Conservation (phyloP, 1,140 invertebrate genomes). For the Drosophila parvula region DNA sequence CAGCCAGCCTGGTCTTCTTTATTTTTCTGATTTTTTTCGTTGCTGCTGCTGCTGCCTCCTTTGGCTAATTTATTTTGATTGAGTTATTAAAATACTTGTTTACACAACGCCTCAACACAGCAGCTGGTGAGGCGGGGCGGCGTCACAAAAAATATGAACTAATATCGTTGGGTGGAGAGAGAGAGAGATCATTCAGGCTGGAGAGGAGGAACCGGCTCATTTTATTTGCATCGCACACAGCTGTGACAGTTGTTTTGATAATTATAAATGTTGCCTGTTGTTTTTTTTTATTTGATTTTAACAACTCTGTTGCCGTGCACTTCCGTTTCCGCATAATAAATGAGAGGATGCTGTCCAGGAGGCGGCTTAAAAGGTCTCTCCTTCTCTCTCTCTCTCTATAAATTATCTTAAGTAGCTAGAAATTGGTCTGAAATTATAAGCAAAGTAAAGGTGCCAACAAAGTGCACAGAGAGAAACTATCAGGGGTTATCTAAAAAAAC, state of each 20-base stretch:
- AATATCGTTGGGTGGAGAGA: constrained; percentile 13
- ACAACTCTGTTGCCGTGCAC: constrained; percentile 26
- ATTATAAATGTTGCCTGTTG: constrained; percentile 42
- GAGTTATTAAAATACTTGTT: constrained; percentile 78
- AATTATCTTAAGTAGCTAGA: constrained; percentile 38
- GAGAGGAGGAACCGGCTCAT: constrained; percentile 27
- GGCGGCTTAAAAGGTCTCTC: not conserved
- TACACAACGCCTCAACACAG: constrained; percentile 50
- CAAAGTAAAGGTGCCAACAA: constrained; percentile 25
- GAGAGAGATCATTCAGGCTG: not conserved
- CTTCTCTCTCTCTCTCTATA: not conserved
- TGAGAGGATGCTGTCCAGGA: constrained; percentile 24
- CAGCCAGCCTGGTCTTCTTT: constrained; percentile 11
- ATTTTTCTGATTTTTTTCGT: no score
- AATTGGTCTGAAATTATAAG: constrained; percentile 43
- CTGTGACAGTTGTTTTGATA: constrained; percentile 37
- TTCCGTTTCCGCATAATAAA: constrained; percentile 55
- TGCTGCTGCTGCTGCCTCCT: not conserved
- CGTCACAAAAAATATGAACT: constrained; percentile 27
- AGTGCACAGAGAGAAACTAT: constrained; percentile 8
- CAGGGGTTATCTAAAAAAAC: not conserved
- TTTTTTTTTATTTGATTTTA: constrained; percentile 29
- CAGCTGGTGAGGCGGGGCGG: not conserved
- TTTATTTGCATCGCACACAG: constrained; percentile 31
- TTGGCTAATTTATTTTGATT: constrained; percentile 64